Percentiles rank a stretch among this genome's conserved stretches.
Evolutionary conservation across 2,888 invertebrate genomes (phyloP).

Genomic region (Ferdinandea cuprea): DNA sequence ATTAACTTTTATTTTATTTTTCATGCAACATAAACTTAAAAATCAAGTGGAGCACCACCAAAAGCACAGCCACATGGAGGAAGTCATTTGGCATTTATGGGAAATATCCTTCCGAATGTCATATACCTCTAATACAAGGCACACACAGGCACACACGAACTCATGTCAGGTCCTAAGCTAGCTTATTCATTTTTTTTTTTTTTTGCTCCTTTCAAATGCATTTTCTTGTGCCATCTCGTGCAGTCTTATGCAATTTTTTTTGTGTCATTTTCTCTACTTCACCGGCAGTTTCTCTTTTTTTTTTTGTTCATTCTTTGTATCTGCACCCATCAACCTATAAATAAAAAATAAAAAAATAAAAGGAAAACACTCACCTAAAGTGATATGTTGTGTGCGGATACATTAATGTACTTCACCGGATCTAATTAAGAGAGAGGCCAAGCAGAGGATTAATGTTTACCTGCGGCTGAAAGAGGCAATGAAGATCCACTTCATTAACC

Average conservation of each 20-base stretch:
- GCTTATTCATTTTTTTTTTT: slow-evolving; percentile 25
- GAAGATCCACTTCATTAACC: slow-evolving; percentile 67
- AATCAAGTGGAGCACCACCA: slow-evolving; percentile 34
- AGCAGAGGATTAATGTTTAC: slow-evolving; percentile 61
- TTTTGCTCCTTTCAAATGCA: slow-evolving; percentile 26
- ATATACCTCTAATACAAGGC: slow-evolving; percentile 16
- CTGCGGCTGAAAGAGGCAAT: slow-evolving; percentile 67
- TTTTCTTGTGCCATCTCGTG: slow-evolving; percentile 37
- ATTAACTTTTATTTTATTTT: slow-evolving; percentile 39
- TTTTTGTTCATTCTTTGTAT: slow-evolving; percentile 14
- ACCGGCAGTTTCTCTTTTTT: slow-evolving; percentile 3
- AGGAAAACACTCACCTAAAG: slow-evolving; percentile 44
- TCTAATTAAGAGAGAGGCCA: slow-evolving; percentile 70
- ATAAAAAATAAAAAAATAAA: slow-evolving; percentile 41
- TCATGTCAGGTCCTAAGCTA: slow-evolving; percentile 17
- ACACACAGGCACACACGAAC: slow-evolving; percentile 18
- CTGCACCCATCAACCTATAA: slow-evolving; percentile 38
- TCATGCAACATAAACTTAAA: slow-evolving; percentile 45
- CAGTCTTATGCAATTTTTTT: slow-evolving; percentile 29
- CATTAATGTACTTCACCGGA: slow-evolving; percentile 60
- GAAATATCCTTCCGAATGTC: slow-evolving; percentile 64
- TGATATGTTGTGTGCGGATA: slow-evolving; percentile 33
- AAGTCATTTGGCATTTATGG: slow-evolving; percentile 71
- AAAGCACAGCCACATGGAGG: slow-evolving; percentile 40
- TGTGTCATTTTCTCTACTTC: no score